These are phyloP conservation scores for Peromyscus maniculatus DNA, from an alignment of 2,113 vertebrate species.

Conservation along the genomic window DNA sequence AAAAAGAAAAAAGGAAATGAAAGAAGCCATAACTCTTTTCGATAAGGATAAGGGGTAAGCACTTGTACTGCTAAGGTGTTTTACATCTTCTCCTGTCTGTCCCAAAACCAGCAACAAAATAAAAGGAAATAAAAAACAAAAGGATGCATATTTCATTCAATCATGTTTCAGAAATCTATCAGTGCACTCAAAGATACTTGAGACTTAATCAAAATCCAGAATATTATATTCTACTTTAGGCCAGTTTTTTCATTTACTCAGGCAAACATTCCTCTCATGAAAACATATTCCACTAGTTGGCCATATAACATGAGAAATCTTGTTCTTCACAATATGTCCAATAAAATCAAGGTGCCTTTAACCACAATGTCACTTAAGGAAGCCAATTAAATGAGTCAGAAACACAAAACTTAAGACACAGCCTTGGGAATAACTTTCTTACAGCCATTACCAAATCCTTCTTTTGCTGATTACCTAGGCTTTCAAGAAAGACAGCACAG, in stretches of 20 bases:
- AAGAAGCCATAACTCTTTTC: neutral
- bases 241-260: conserved; percentile 52
- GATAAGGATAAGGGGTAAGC: conserved; percentile 15
- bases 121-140: neutral
- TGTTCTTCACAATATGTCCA: conserved; percentile 56
- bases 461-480: conserved; percentile 47
- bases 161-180: conserved; percentile 40
- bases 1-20: neutral
- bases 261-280: conserved; percentile 34
- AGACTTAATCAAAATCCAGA: conserved; percentile 45
- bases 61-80: neutral
- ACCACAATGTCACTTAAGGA: conserved; percentile 71
- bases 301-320: conserved; percentile 48
- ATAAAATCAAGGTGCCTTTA: conserved; percentile 72
- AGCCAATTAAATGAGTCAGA: conserved; percentile 72
- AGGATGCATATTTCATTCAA: neutral
- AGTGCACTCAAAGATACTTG: neutral
- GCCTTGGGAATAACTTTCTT: conserved; percentile 68
- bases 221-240: neutral
- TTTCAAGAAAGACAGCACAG: conserved; percentile 54
- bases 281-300: conserved; percentile 56
- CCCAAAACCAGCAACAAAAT: conserved; percentile 4
- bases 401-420: conserved; percentile 69
- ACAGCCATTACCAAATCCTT: conserved; percentile 56
- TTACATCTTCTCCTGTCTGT: neutral